Conservation (phyloP, 2,888 invertebrate genomes). For the Meloe dianella region DNA sequence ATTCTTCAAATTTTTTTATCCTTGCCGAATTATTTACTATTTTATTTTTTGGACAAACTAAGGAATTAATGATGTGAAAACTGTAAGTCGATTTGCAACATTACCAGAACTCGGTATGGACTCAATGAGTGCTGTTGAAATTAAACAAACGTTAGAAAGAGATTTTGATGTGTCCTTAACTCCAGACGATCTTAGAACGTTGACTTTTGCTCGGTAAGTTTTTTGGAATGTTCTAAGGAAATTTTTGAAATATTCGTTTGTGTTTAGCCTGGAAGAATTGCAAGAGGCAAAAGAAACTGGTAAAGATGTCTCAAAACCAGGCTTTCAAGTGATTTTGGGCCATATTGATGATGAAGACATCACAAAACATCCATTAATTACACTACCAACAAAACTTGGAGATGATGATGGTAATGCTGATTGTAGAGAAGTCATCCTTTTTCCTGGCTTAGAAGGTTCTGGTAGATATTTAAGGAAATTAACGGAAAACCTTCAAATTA, state of each 20-base stretch:
- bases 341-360: slow-evolving; percentile 68
- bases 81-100: slow-evolving; percentile 72
- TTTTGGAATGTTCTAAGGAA: too few species aligned
- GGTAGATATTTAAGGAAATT: neutral
- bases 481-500: neutral
- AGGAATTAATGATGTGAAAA: slow-evolving; percentile 68
- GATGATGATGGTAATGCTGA: slow-evolving; percentile 7
- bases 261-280: slow-evolving; percentile 64
- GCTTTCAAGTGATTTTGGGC: slow-evolving; percentile 60
- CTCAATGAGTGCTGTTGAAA: slow-evolving; percentile 96
- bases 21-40: neutral
- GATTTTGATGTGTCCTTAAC: slow-evolving; percentile 87
- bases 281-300: slow-evolving; percentile 60
- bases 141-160: slow-evolving; percentile 88
- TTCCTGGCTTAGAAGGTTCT: slow-evolving; percentile 73
- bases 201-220: slow-evolving; percentile 80
- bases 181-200: slow-evolving; percentile 81
- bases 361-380: slow-evolving; percentile 62
- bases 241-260: too few species aligned
- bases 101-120: slow-evolving; percentile 95
- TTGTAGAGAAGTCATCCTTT: slow-evolving; percentile 60
- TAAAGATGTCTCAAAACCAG: slow-evolving; percentile 15
- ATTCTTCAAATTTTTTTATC: neutral
- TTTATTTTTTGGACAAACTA: slow-evolving; percentile 64
- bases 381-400: slow-evolving; percentile 28